These are phyloP conservation scores for Musca domestica DNA, from an alignment of 1,140 invertebrate species.

Conservation along the genomic window DNA sequence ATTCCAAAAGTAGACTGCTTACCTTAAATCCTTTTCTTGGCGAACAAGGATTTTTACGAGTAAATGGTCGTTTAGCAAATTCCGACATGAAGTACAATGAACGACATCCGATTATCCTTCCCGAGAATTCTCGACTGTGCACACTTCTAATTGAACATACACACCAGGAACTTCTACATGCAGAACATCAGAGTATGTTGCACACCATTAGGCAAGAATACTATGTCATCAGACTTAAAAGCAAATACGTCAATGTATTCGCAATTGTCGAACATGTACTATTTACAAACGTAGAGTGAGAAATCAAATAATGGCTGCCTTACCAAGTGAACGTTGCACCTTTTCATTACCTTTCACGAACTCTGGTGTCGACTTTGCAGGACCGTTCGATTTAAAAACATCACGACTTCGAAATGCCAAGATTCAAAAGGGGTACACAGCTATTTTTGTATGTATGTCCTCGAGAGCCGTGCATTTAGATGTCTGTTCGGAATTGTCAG, in stretches of 20 bases:
- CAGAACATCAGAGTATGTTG: background rate
- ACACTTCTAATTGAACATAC: too few species aligned
- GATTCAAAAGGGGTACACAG: background rate
- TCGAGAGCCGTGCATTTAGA: background rate
- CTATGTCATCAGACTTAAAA: background rate
- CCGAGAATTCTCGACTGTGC: too few species aligned
- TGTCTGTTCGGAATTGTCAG: background rate
- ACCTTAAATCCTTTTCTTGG: too few species aligned
- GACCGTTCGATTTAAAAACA: background rate
- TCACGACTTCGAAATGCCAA: background rate
- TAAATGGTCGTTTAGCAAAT: too few species aligned
- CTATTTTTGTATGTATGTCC: background rate
- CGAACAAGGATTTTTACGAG: too few species aligned
- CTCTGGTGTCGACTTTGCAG: background rate
- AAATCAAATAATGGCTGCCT: too few species aligned
- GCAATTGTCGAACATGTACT: background rate
- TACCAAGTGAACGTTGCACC: background rate
- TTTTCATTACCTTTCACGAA: background rate
- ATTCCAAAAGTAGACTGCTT: too few species aligned
- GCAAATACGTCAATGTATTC: background rate
- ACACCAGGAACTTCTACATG: background rate
- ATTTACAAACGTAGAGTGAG: background rate
- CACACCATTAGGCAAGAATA: background rate
- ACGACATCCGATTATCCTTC: too few species aligned
- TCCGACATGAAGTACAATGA: too few species aligned